phyloP scores from a whole-genome alignment of 2,888 invertebrate species.

The Tortricodes alternella region DNA sequence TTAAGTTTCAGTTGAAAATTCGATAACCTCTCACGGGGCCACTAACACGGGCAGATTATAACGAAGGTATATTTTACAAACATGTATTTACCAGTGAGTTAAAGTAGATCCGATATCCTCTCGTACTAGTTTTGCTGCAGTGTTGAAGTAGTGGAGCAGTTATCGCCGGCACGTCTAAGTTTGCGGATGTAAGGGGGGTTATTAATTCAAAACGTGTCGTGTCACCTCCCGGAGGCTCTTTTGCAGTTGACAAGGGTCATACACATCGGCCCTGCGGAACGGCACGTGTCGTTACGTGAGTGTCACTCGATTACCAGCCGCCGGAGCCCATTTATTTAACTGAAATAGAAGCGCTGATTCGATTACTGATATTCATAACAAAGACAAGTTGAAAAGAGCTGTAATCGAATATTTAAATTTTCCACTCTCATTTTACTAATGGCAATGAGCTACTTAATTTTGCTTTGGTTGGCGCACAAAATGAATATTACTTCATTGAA shows the following conservation, averaged over 20 bases:
- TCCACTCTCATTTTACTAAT: too few relatives aligned
- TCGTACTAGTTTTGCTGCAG: not conserved
- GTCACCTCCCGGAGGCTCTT: constrained; percentile 8
- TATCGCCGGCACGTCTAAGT: constrained; percentile 4
- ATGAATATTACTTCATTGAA: too few relatives aligned
- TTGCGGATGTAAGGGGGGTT: constrained; percentile 3
- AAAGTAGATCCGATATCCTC: not conserved
- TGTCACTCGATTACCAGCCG: constrained; percentile 8
- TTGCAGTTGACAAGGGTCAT: constrained; percentile 24
- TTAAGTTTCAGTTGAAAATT: not conserved
- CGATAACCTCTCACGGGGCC: not conserved
- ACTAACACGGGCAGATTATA: constrained; percentile 1
- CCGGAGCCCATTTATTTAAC: constrained; percentile 11
- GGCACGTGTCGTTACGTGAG: constrained; percentile 4
- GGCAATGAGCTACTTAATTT: too few relatives aligned
- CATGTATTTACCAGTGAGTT: not conserved
- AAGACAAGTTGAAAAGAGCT: not conserved
- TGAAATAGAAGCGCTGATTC: constrained; percentile 9
- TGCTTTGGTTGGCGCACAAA: too few relatives aligned
- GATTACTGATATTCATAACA: constrained; percentile 1
- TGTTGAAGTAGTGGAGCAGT: not conserved
- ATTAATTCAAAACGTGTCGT: constrained; percentile 27
- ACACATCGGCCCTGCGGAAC: not conserved
- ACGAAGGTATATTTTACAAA: not conserved
- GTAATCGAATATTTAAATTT: not conserved